phyloP scores from a whole-genome alignment of 2,888 invertebrate genomes.

The Lithosia quadra region DNA sequence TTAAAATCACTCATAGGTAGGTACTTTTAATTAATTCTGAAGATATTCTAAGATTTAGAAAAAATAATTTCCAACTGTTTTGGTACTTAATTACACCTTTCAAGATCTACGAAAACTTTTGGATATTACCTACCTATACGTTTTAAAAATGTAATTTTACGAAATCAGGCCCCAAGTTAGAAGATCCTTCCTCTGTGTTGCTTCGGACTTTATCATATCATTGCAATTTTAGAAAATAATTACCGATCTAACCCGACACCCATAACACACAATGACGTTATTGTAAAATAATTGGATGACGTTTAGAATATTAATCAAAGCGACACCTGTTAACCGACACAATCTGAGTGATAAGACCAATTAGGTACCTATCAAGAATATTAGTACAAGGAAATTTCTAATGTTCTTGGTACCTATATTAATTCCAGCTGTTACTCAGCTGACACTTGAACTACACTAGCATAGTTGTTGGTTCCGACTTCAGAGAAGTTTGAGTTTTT shows the following conservation, averaged over 20 bases:
- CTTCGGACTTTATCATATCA: not conserved
- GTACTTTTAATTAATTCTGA: no score
- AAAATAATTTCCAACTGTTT: no score
- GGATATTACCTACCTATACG: no score
- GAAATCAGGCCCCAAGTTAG: no score
- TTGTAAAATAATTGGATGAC: not conserved
- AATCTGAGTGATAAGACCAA: not conserved
- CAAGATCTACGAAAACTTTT: no score
- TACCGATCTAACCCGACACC: not conserved
- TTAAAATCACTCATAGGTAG: no score
- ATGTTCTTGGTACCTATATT: no score
- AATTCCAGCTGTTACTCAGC: not conserved
- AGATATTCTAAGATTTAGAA: no score
- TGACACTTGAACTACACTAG: not conserved
- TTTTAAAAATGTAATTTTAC: no score
- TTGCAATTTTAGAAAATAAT: not conserved
- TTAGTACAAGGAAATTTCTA: no score
- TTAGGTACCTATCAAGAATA: no score
- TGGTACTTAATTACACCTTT: no score
- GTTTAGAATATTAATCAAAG: slow-evolving; percentile 3
- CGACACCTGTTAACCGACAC: not conserved
- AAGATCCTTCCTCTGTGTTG: not conserved
- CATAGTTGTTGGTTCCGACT: not conserved
- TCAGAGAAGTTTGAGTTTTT: not conserved
- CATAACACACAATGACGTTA: not conserved